These are phyloP conservation scores for Otocyon megalotis DNA, from an alignment of 2,113 vertebrate genomes.

Conservation along the genomic window DNA sequence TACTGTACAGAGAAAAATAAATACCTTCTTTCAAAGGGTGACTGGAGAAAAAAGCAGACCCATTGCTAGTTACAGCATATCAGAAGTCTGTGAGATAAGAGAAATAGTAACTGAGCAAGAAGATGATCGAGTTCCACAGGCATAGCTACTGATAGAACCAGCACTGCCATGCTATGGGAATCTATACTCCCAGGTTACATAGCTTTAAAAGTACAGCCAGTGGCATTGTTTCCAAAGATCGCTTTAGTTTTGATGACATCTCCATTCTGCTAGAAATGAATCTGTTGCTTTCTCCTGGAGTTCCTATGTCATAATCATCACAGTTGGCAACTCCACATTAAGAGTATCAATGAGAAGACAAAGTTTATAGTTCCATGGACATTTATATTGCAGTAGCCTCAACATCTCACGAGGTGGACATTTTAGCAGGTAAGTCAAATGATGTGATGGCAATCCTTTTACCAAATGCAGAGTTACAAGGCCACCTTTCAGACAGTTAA, in stretches of 20 bases:
- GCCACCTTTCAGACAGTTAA: background rate
- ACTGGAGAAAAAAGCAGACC: constrained; percentile 20
- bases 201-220: constrained; percentile 19
- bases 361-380: background rate
- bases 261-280: background rate
- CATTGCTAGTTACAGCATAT: background rate
- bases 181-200: background rate
- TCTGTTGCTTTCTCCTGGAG: background rate
- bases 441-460: background rate
- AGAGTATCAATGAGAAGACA: background rate
- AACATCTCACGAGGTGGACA: background rate
- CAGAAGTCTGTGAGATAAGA: background rate
- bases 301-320: background rate
- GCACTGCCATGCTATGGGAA: background rate
- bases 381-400: constrained; percentile 11
- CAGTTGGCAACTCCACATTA: background rate
- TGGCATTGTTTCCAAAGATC: constrained; percentile 19
- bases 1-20: constrained; percentile 32
- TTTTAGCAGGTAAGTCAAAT: constrained; percentile 20
- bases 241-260: constrained; percentile 40
- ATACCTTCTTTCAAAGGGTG: background rate
- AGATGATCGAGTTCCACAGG: background rate
- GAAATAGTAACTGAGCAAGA: background rate
- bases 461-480: background rate
- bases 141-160: background rate